Evolutionary conservation across 2,888 invertebrate genomes (phyloP).

Genomic region (Zele albiditarsus): DNA sequence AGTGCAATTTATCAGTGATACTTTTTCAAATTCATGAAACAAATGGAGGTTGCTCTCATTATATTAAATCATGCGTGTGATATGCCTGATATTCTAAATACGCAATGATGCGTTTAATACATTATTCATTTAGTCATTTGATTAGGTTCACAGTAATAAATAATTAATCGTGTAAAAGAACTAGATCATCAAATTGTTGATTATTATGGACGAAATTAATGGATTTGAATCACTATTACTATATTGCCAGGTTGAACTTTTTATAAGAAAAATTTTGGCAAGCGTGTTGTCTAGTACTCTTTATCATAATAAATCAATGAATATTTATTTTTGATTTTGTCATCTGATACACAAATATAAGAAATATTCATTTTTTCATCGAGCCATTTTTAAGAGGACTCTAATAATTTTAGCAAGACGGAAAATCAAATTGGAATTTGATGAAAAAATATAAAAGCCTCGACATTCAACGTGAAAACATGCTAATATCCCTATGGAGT

Average conservation of each 20-base stretch:
- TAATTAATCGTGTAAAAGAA: neutral
- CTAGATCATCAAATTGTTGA: neutral
- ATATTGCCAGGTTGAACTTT: conserved; percentile 8
- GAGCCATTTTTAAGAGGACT: too few relatives aligned
- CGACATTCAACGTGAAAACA: too few relatives aligned
- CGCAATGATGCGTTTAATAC: neutral
- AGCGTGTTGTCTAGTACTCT: conserved; percentile 25
- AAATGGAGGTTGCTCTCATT: conserved; percentile 23
- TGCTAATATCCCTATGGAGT: too few relatives aligned
- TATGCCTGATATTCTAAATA: conserved; percentile 23
- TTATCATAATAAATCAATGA: conserved; percentile 7
- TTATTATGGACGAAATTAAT: neutral
- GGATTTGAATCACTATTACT: neutral
- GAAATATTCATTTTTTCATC: too few relatives aligned
- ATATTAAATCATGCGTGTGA: conserved; percentile 23
- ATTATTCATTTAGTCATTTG: conserved; percentile 13
- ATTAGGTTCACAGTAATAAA: neutral
- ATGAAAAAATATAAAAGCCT: too few relatives aligned
- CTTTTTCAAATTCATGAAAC: neutral
- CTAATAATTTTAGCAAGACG: too few relatives aligned
- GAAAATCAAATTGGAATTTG: too few relatives aligned
- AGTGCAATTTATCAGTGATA: neutral
- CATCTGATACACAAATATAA: too few relatives aligned
- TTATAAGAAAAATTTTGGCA: neutral
- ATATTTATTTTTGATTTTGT: neutral